Evolutionary conservation across 2,113 vertebrate species (phyloP).

Genomic region (Amphiprion percula): DNA sequence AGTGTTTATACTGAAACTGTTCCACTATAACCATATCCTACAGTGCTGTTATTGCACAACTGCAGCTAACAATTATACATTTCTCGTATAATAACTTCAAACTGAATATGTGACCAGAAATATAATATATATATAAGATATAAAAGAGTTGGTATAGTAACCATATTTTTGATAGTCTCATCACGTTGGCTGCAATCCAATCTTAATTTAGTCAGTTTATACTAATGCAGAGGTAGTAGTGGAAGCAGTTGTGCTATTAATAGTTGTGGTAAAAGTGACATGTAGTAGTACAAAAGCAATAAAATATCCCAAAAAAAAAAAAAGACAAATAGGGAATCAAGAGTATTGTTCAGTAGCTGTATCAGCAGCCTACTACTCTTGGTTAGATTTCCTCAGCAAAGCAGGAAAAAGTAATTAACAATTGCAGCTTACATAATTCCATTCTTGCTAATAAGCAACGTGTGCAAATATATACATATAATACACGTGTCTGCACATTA

Average conservation of each 20-base stretch:
- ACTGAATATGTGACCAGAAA: constrained; percentile 8
- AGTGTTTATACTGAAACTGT: constrained; percentile 29
- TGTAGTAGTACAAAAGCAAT: background rate
- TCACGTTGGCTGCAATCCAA: background rate
- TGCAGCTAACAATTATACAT: constrained; percentile 17
- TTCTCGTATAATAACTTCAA: background rate
- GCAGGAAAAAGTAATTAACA: background rate
- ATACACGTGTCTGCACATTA: background rate
- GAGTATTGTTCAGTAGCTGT: background rate
- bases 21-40: constrained; percentile 12
- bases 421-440: background rate
- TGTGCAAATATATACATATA: background rate
- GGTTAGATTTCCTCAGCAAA: background rate
- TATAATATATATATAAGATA: no score
- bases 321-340: background rate
- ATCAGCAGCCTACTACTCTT: background rate
- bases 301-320: background rate
- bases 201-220: background rate
- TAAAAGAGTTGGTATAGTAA: background rate
- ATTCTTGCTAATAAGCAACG: background rate
- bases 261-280: background rate
- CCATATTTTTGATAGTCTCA: background rate
- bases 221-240: background rate
- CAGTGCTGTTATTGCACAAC: constrained; percentile 3
- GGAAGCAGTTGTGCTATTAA: background rate